Conservation (phyloP, 2,888 invertebrate genomes). For the Tenthredo scrophulariae region DNA sequence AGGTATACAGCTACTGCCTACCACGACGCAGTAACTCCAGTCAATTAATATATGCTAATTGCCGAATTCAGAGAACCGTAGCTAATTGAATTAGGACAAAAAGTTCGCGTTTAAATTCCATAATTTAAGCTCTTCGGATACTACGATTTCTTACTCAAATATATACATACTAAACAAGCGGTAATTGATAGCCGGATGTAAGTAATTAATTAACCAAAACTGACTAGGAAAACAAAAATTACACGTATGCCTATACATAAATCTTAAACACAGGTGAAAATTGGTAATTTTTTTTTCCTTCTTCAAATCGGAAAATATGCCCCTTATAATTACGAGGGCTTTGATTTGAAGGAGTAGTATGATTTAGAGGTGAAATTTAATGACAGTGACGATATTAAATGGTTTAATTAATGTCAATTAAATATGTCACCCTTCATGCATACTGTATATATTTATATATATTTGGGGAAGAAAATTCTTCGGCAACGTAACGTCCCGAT, state of each 20-base stretch:
- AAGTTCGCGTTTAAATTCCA: slow-evolving; percentile 4
- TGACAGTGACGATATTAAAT: slow-evolving; percentile 30
- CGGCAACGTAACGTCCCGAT: background rate
- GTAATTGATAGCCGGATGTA: slow-evolving; percentile 11
- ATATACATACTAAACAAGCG: background rate
- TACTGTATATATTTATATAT: background rate
- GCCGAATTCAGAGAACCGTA: slow-evolving; percentile 25
- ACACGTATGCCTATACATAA: background rate
- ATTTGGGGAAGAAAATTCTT: background rate
- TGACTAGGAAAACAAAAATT: background rate
- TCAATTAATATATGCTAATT: slow-evolving; percentile 45
- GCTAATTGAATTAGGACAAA: slow-evolving; percentile 36
- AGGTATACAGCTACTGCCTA: background rate
- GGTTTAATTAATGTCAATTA: slow-evolving; percentile 49
- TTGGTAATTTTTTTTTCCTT: background rate
- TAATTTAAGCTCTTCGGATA: background rate
- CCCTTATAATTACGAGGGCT: background rate
- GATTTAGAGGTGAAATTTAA: background rate
- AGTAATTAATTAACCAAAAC: background rate
- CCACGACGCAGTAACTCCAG: background rate
- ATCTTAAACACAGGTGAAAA: background rate
- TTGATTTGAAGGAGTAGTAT: background rate
- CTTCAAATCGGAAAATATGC: background rate
- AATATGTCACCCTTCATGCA: slow-evolving; percentile 27
- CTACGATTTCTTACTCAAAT: background rate